These are phyloP conservation scores for Rhinatrema bivittatum DNA, from an alignment of 2,797 vertebrate genomes.

Conservation along the genomic window DNA sequence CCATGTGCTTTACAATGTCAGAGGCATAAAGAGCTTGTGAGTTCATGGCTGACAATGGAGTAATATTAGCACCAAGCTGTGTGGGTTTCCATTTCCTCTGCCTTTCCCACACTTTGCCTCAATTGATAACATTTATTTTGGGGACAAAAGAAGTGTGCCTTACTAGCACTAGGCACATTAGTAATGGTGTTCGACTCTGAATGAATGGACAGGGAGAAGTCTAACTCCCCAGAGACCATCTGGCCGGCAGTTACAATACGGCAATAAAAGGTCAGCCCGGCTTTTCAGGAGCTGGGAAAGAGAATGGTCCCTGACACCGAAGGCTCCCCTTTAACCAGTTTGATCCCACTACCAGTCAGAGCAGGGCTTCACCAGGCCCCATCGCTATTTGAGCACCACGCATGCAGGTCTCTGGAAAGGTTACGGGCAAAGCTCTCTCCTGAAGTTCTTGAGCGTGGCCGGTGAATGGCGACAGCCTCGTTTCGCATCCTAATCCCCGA, in stretches of 20 bases:
- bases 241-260: constrained; percentile 53
- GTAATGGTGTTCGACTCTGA: constrained; percentile 51
- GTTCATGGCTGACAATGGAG: constrained; percentile 34
- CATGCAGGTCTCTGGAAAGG: neutral
- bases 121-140: constrained; percentile 33
- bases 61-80: constrained; percentile 40
- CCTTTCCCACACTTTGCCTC: constrained; percentile 50
- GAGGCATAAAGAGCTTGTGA: constrained; percentile 2
- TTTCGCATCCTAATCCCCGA: constrained; percentile 16
- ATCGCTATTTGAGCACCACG: too few species aligned
- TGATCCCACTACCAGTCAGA: constrained; percentile 17
- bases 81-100: constrained; percentile 36
- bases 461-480: neutral
- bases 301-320: constrained; percentile 38
- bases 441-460: neutral
- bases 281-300: constrained; percentile 44
- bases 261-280: constrained; percentile 47
- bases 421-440: neutral
- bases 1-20: neutral
- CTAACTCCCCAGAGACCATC: constrained; percentile 67
- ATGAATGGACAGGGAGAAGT: constrained; percentile 43
- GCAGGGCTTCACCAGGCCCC: constrained; percentile 3
- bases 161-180: constrained; percentile 46
- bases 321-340: constrained; percentile 30
- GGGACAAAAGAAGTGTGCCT: constrained; percentile 56